Conservation (phyloP, 23 tunicate genomes). For the Styela plicata region DNA sequence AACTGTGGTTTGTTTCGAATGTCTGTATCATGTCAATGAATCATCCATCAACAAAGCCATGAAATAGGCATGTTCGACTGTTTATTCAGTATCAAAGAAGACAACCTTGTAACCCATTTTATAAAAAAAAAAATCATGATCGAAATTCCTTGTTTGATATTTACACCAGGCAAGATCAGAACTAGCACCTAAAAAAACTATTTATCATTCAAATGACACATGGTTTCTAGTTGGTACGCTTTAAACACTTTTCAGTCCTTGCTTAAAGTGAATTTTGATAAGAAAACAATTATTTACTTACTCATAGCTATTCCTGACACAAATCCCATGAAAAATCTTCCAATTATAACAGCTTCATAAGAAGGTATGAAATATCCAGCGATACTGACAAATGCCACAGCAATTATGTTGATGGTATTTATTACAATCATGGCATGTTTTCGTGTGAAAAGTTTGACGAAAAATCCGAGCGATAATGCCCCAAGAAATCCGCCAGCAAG, state of each 20-base stretch:
- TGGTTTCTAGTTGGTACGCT: no score
- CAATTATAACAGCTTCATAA: slow-evolving; percentile 76
- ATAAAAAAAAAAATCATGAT: neutral
- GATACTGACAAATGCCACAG: slow-evolving; percentile 39
- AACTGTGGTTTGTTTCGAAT: no score
- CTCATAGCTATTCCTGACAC: slow-evolving; percentile 93
- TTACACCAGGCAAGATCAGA: no score
- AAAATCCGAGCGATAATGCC: slow-evolving; percentile 50
- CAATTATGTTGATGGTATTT: slow-evolving; percentile 57
- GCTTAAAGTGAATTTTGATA: no score
- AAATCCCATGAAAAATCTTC: slow-evolving; percentile 80
- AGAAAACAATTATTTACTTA: slow-evolving; percentile 60
- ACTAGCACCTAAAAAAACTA: neutral
- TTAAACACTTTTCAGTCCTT: no score
- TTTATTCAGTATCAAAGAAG: no score
- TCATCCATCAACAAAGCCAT: no score
- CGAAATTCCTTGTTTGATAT: neutral
- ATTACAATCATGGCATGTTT: slow-evolving; percentile 64
- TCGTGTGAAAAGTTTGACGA: slow-evolving; percentile 29
- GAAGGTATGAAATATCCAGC: slow-evolving; percentile 56
- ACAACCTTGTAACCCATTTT: no score
- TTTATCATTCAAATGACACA: no score
- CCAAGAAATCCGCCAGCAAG: slow-evolving; percentile 87
- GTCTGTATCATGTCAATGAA: no score
- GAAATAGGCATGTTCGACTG: no score